Evolutionary conservation across 2,113 vertebrate species (phyloP).

Genomic region (Forbesichthys agassizii): DNA sequence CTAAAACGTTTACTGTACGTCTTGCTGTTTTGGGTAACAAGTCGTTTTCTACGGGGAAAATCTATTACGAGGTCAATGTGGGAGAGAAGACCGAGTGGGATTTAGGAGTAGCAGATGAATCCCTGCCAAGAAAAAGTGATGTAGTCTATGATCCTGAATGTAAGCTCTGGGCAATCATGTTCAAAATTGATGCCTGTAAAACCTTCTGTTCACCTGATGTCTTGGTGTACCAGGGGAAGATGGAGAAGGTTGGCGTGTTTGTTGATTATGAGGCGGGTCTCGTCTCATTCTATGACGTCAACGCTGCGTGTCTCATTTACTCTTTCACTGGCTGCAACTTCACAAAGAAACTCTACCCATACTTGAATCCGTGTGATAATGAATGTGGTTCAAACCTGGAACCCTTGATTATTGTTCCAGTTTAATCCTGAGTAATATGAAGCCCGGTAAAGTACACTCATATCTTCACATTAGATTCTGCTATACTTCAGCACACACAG

Average conservation of each 20-base stretch:
- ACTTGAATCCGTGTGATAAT: conserved; percentile 59
- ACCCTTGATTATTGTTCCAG: conserved; percentile 45
- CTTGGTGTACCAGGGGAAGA: conserved; percentile 20
- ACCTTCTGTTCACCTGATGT: conserved; percentile 12
- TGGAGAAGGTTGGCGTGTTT: conserved; percentile 52
- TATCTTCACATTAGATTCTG: too few relatives aligned
- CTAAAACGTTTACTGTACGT: conserved; percentile 14
- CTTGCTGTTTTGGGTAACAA: conserved; percentile 39
- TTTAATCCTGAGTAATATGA: neutral
- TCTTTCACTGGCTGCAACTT: conserved; percentile 38
- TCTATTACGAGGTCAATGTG: conserved; percentile 63
- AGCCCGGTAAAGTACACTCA: neutral
- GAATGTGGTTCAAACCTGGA: conserved; percentile 53
- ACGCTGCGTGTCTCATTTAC: conserved; percentile 22
- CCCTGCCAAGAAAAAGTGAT: neutral
- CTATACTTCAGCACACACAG: too few relatives aligned
- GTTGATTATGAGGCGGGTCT: conserved; percentile 38
- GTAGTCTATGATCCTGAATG: neutral
- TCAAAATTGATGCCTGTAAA: conserved; percentile 37
- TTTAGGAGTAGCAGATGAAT: conserved; percentile 49
- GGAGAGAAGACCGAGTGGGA: conserved; percentile 51
- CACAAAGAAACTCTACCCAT: conserved; percentile 42
- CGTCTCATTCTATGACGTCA: conserved; percentile 48
- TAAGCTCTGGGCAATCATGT: conserved; percentile 58
- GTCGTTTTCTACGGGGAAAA: conserved; percentile 22